These are phyloP conservation scores for Cheilosia impressa DNA, from an alignment of 2,888 invertebrate genomes.

Conservation along the genomic window DNA sequence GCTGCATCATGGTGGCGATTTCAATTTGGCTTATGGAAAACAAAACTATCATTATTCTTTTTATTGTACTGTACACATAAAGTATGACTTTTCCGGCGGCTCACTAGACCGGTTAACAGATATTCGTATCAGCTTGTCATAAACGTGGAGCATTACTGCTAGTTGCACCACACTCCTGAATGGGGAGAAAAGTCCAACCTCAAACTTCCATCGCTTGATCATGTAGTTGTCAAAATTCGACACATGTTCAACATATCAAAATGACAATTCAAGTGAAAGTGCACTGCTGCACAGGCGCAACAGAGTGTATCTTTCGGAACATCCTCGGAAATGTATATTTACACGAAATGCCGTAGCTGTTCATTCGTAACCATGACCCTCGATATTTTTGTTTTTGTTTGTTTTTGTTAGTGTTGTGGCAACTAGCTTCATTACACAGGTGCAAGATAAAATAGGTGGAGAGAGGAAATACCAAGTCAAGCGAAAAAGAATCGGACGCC, in stretches of 20 bases:
- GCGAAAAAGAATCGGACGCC: conserved; percentile 42
- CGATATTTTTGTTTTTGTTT: conserved; percentile 15
- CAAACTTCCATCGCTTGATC: conserved; percentile 52
- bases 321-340: conserved; percentile 52
- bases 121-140: conserved; percentile 11
- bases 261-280: conserved; percentile 67
- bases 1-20: background rate
- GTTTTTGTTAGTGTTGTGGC: background rate
- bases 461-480: conserved; percentile 53
- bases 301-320: conserved; percentile 35
- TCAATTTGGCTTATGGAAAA: conserved; percentile 21
- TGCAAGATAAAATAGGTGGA: conserved; percentile 35
- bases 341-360: conserved; percentile 37
- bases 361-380: conserved; percentile 63
- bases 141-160: conserved; percentile 18
- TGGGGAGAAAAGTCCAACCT: conserved; percentile 26
- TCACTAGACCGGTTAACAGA: conserved; percentile 35
- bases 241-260: conserved; percentile 62
- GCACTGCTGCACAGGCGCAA: conserved; percentile 16
- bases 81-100: background rate
- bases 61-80: conserved; percentile 1
- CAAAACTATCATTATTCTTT: conserved; percentile 34
- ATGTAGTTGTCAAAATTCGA: conserved; percentile 64
- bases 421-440: conserved; percentile 61
- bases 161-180: background rate